Percentiles rank a stretch among this genome's conserved stretches.
These are phyloP conservation scores for Callipepla squamata DNA, from an alignment of 2,113 vertebrate genomes.

Conservation along the genomic window DNA sequence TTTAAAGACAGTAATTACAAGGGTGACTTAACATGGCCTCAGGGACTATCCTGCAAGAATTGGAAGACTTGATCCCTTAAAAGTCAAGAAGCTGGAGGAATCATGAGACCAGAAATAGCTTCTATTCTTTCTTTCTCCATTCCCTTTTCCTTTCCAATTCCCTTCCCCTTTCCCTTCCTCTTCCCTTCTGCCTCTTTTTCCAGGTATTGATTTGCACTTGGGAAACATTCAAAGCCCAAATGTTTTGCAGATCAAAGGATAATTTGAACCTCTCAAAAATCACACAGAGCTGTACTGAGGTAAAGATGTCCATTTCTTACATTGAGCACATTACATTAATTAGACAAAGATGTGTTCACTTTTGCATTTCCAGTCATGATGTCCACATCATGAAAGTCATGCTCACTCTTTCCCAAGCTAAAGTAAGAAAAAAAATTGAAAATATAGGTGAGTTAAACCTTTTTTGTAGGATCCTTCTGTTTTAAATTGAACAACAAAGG, in stretches of 20 bases:
- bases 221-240: background rate
- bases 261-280: background rate
- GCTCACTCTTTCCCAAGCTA: background rate
- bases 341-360: background rate
- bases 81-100: conserved; percentile 25
- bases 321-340: background rate
- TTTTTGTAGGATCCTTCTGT: background rate
- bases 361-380: background rate
- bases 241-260: background rate
- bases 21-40: conserved; percentile 59
- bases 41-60: conserved; percentile 27
- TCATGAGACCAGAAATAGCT: background rate
- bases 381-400: background rate
- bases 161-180: background rate
- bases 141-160: background rate
- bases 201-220: background rate
- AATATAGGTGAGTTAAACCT: background rate
- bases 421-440: background rate
- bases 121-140: background rate
- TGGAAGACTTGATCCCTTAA: conserved; percentile 30
- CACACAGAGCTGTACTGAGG: background rate
- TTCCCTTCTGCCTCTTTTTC: background rate
- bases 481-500: background rate
- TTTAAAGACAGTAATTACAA: conserved; percentile 64
- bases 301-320: background rate